Evolutionary conservation across 1,140 invertebrate species (phyloP).

Genomic region (Bilobella aurantiaca): DNA sequence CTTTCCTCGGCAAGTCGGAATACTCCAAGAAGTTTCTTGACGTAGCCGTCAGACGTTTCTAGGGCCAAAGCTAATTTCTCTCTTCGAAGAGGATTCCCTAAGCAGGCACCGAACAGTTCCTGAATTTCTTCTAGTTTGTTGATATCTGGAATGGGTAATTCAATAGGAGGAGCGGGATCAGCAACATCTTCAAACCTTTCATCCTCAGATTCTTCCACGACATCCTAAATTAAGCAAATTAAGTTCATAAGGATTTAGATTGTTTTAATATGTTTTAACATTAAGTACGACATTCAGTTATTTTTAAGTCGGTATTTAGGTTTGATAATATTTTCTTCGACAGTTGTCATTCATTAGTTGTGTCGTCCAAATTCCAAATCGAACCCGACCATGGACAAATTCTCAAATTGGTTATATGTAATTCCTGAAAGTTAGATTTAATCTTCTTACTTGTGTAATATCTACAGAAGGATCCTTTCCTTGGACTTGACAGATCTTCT

Average conservation of each 20-base stretch:
- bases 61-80: constrained; percentile 91
- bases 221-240: constrained; percentile 48
- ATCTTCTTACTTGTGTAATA: constrained; percentile 68
- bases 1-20: constrained; percentile 96
- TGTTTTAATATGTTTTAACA: no score
- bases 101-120: constrained; percentile 45
- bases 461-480: constrained; percentile 96
- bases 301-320: no score
- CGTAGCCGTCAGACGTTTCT: constrained; percentile 81
- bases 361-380: background rate
- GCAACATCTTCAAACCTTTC: constrained; percentile 93
- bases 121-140: constrained; percentile 87
- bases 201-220: constrained; percentile 95
- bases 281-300: no score
- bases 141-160: constrained; percentile 87
- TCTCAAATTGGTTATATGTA: no score
- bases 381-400: no score
- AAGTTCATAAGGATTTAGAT: no score
- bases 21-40: constrained; percentile 85
- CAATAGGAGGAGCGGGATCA: constrained; percentile 78
- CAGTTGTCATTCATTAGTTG: no score
- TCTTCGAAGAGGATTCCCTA: constrained; percentile 72
- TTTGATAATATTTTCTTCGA: no score
- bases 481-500: constrained; percentile 98
- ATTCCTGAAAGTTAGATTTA: no score